Percentiles rank a stretch among this genome's conserved stretches.
Conservation (phyloP, 2,888 invertebrate genomes). For the Baronia brevicornis region DNA sequence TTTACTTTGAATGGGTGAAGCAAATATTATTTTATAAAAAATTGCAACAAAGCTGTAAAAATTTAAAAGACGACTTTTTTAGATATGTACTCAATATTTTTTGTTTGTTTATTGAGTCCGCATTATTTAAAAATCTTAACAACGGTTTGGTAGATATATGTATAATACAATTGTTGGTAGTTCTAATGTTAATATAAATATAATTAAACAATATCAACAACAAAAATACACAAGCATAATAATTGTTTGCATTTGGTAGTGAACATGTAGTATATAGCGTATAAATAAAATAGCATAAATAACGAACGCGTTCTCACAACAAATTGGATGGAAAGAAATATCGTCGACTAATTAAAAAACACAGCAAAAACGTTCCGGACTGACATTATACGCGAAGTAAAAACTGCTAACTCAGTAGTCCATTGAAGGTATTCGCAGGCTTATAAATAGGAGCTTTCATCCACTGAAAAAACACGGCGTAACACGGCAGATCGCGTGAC, state of each 20-base stretch:
- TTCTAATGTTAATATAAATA: too few relatives aligned
- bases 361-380: slow-evolving; percentile 16
- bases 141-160: too few relatives aligned
- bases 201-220: not conserved
- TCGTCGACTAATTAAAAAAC: slow-evolving; percentile 13
- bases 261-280: not conserved
- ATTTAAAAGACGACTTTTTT: too few relatives aligned
- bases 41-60: too few relatives aligned
- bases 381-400: slow-evolving; percentile 38
- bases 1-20: slow-evolving; percentile 8
- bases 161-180: too few relatives aligned
- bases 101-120: too few relatives aligned
- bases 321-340: slow-evolving; percentile 11
- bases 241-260: not conserved
- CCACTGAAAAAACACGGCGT: slow-evolving; percentile 52
- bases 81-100: too few relatives aligned
- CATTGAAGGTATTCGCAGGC: slow-evolving; percentile 58
- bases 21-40: too few relatives aligned
- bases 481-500: slow-evolving; percentile 64
- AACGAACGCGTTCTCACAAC: slow-evolving; percentile 8
- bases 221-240: not conserved
- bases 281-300: slow-evolving; percentile 5
- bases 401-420: slow-evolving; percentile 53
- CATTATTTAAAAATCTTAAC: too few relatives aligned
- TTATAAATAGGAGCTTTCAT: slow-evolving; percentile 65